Conservation (phyloP, 1,140 invertebrate species). For the Goniozus legneri region DNA sequence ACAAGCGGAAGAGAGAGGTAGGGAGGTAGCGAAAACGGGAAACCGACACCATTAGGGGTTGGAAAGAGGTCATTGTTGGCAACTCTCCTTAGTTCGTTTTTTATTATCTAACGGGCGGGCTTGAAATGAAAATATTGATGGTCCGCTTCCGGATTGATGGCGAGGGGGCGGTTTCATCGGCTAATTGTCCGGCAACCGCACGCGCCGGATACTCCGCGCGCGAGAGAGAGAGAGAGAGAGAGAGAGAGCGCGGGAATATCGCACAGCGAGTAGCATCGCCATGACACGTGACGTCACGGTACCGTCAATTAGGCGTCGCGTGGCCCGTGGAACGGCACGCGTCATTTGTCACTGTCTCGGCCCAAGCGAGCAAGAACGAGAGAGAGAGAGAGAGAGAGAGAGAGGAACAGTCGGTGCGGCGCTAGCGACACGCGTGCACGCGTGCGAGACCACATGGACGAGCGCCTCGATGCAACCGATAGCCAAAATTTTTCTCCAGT, state of each 20-base stretch:
- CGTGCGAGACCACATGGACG: background rate
- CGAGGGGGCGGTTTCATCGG: background rate
- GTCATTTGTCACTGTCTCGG: constrained; percentile 43
- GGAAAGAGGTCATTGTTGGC: no score
- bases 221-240: background rate
- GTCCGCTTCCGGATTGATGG: background rate
- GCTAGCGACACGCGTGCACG: background rate
- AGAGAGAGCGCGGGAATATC: background rate
- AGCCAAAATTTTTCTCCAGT: background rate
- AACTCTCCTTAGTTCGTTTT: no score
- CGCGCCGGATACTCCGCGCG: background rate
- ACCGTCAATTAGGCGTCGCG: constrained; percentile 41
- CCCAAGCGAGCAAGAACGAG: no score
- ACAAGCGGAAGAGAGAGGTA: no score
- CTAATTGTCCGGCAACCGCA: background rate
- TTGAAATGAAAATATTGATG: background rate
- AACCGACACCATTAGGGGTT: no score
- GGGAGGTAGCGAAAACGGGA: no score
- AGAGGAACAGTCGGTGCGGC: background rate
- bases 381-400: no score
- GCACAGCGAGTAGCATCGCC: constrained; percentile 23
- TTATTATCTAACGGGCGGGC: no score
- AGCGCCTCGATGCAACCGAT: background rate
- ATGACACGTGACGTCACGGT: constrained; percentile 45
- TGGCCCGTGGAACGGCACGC: no score